Conservation (phyloP, 2,113 vertebrate species). For the Scopus umbretta region DNA sequence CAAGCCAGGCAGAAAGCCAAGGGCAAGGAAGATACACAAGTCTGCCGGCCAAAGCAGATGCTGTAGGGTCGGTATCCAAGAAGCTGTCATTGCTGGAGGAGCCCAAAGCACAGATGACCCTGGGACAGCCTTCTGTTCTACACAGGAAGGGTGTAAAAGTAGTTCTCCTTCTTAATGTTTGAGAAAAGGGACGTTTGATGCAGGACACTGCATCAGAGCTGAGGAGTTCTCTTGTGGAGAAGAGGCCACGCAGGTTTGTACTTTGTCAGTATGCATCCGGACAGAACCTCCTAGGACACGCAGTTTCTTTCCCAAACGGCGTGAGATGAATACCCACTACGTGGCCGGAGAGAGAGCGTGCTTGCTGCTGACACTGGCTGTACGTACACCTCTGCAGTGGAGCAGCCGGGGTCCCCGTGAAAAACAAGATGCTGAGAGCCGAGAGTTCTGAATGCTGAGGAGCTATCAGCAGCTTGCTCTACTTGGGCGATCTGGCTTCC, state of each 20-base stretch:
- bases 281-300: background rate
- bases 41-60: background rate
- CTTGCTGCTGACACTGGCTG: fast-evolving
- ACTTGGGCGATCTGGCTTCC: background rate
- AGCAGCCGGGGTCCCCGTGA: background rate
- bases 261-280: background rate
- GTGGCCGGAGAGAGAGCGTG: fast-evolving
- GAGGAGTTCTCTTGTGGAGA: background rate
- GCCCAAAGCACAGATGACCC: background rate
- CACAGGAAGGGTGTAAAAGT: background rate
- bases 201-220: background rate
- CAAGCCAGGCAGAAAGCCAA: background rate
- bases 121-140: background rate
- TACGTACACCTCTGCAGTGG: background rate
- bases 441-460: background rate
- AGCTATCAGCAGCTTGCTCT: background rate
- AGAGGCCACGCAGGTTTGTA: background rate
- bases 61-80: background rate
- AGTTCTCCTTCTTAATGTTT: background rate
- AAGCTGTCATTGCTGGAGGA: background rate
- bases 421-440: background rate
- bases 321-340: background rate
- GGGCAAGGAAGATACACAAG: background rate
- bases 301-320: background rate
- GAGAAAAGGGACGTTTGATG: background rate